A percentile compares a stretch with the other conserved stretches of the same genome.
phyloP scores from a whole-genome alignment of 2,888 invertebrate genomes.

The Barypeithes pellucidus region DNA sequence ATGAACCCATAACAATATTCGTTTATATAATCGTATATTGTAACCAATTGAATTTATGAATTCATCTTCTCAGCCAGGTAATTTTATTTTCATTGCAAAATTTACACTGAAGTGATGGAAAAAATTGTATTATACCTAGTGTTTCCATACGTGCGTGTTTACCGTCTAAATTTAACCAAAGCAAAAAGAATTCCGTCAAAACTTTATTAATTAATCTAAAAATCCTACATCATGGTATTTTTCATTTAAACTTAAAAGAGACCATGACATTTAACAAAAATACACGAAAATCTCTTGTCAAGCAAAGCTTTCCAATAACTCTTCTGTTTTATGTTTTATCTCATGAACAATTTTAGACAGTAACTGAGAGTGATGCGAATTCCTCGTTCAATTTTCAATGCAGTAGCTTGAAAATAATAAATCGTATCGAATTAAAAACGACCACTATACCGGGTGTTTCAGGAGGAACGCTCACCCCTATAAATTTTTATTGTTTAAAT shows the following conservation, averaged over 20 bases:
- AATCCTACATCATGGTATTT: constrained; percentile 12
- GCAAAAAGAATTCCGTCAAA: too few relatives aligned
- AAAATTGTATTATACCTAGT: too few relatives aligned
- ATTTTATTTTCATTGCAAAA: background rate
- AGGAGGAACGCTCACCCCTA: too few relatives aligned
- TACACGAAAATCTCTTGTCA: constrained; percentile 41
- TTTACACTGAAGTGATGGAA: too few relatives aligned
- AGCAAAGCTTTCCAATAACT: constrained; percentile 37
- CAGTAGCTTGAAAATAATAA: constrained; percentile 41
- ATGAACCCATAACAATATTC: constrained; percentile 29
- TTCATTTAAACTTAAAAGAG: constrained; percentile 33
- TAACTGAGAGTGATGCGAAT: constrained; percentile 43
- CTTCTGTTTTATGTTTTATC: constrained; percentile 44
- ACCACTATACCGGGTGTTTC: too few relatives aligned
- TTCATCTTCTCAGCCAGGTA: constrained; percentile 3
- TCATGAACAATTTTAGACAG: constrained; percentile 41
- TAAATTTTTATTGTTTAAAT: too few relatives aligned
- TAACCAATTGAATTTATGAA: constrained; percentile 3
- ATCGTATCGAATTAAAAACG: constrained; percentile 24
- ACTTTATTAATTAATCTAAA: background rate
- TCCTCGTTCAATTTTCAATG: constrained; percentile 41
- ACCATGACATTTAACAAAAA: constrained; percentile 29
- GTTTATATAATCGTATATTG: constrained; percentile 4
- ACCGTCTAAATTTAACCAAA: too few relatives aligned
- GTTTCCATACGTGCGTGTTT: too few relatives aligned